Base-by-base conservation (phyloP, 2,797 vertebrate genomes). In the Knipowitschia caucasica region DNA sequence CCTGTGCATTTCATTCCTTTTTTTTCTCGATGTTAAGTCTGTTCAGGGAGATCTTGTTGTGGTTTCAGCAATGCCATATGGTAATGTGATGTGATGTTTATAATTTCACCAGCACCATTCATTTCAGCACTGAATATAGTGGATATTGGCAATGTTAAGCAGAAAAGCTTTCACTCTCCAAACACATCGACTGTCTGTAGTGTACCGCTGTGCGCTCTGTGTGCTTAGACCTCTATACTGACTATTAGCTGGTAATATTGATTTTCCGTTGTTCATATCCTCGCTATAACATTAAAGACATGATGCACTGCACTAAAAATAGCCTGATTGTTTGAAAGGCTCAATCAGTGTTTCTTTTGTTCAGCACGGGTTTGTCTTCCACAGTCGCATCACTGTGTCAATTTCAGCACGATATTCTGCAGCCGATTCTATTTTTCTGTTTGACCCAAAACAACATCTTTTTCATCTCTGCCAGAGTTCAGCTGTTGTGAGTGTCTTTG, bases 321-420 rank as follows among this genome's bases (percentile, higher is more conserved):
- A 67, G 33, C 38, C 49, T 62, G 65, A 58, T 65, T 63, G 59
- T 58, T 73, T 74, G 61, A 36, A 42, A 44, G 53, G 52, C 42
- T 59, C 59, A 57, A 67, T 61, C 66, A 59, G 51, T 54, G 57
- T 59, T 40, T 20, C 14, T 53, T 47, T 42, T 15, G 55, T 73
- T 59, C 44, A 31, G 26, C 53, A 33, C 23, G 46, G 47, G 14
- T 64, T 46, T 36, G 21, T 50, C 44, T 34, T 31, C 26, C 9
- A 33, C 42, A 51, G 53, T 42, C 36, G 52, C 53, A 43, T 63
- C 29, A 34, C 50, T 52, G 43, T 40, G 46, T 30, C 23, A 50
- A 60, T 52, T 50, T 36, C 30, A 66, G 42, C 2, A 39, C 51
- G 42, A 59, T 17, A 47, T 24, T 1, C 2, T 35, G 52, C 46